Evolutionary conservation across 64 coral and sea anemone genomes (phyloP), one percentile per base, ranked within the genome.

Genomic region (Montipora efflorescens): DNA sequence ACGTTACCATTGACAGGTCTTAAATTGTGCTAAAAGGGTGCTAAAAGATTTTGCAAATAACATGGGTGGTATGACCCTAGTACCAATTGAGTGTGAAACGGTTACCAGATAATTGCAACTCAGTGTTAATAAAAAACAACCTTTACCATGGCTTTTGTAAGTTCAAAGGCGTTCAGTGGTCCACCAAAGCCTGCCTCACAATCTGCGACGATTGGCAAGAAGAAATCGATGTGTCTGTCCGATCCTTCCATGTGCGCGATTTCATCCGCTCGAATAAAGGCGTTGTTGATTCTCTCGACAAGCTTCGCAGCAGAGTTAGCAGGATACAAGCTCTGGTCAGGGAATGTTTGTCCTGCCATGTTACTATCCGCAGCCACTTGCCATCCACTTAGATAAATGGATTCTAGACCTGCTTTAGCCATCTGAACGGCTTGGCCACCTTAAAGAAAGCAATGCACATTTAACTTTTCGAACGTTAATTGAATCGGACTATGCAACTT

Each of bases 361-460:
- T 96, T 96, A 20, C 91, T 91, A 59, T 96, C 95, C 53, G 95
- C 95, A 19, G 95, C 95, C 13, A 96, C 95, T 79, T 96, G 95
- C 95, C 95, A 96, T 70, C 95, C 95, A 90, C 95, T 96, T 91
- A 96, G 52, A 51, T 96, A 96, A 83, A 96, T 96, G 62, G 90
- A 87, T 69, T 93, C 76, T 84, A 96, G 80, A 20, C 91, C 91
- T 51, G 95, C 95, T 69, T 93, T 96, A 9, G 95, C 95, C 95
- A 96, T 96, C 74, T 96, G 95, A 44, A 96, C 95, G 62, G 95
- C 95, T 67, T 96, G 95, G 18, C 91, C 87, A 48, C 95, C 95
- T 93, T 19, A 1, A 8, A 22, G 22, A n/a, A 8, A 19, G 22
- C 9, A 28, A 94, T 47, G 23, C 1, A 5, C 5, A 5, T 55